These are phyloP conservation scores for Heteromyza rotundicornis DNA, from an alignment of 2,888 invertebrate species.

Conservation along the genomic window DNA sequence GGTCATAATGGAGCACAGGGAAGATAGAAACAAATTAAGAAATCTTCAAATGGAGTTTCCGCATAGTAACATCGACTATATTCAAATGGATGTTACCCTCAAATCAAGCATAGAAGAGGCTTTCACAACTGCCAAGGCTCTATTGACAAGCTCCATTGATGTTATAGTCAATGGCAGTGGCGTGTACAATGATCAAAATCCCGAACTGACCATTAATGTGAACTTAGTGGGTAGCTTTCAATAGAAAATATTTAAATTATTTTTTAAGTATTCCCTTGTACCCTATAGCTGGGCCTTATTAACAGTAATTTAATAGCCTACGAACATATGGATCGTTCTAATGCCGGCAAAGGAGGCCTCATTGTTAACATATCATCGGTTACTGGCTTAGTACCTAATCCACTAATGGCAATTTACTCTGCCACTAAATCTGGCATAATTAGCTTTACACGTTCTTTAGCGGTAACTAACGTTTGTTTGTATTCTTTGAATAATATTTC, in stretches of 20 bases:
- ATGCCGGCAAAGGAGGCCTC: constrained; percentile 50
- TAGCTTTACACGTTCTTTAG: constrained; percentile 46
- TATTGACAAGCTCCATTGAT: constrained; percentile 35
- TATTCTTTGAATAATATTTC: neutral
- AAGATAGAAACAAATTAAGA: constrained; percentile 24
- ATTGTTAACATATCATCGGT: constrained; percentile 52
- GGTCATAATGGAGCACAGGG: constrained; percentile 35
- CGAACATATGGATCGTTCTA: constrained; percentile 51
- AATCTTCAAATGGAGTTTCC: too few relatives aligned
- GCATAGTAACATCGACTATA: constrained; percentile 30
- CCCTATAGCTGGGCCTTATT: constrained; percentile 59
- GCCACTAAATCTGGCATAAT: constrained; percentile 51
- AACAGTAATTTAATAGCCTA: constrained; percentile 50
- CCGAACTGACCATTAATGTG: constrained; percentile 35
- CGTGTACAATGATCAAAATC: constrained; percentile 34
- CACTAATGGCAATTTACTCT: constrained; percentile 41
- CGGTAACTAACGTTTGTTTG: constrained; percentile 33
- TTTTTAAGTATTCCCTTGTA: neutral
- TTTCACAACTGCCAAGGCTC: constrained; percentile 29
- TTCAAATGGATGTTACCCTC: constrained; percentile 33
- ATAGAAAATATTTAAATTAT: too few relatives aligned
- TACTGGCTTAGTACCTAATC: constrained; percentile 28
- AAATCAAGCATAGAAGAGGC: constrained; percentile 27
- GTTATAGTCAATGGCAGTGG: constrained; percentile 42
- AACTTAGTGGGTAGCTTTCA: too few relatives aligned